Conservation (phyloP, 2,888 invertebrate species). For the Hydropsyche betteni region DNA sequence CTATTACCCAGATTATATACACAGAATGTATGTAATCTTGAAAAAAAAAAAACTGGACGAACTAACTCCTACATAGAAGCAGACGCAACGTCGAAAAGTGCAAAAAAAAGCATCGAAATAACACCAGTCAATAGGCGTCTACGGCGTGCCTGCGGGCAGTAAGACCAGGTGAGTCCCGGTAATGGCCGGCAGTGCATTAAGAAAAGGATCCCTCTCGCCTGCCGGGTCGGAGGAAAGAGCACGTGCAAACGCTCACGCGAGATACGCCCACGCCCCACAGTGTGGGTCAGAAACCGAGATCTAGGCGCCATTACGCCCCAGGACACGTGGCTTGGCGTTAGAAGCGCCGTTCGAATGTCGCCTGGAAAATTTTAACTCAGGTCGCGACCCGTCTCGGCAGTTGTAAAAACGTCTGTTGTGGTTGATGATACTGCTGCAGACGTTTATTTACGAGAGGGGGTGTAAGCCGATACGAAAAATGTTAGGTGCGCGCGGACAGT, state of each 20-base stretch:
- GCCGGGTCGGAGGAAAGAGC: background rate
- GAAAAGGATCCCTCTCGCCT: slow-evolving; percentile 27
- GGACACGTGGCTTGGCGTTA: background rate
- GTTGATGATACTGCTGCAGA: too few species aligned
- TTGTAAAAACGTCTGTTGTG: too few species aligned
- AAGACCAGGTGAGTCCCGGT: slow-evolving; percentile 16
- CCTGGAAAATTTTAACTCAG: too few species aligned
- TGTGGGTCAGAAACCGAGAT: background rate
- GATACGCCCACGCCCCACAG: background rate
- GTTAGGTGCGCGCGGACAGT: too few species aligned
- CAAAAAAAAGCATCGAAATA: background rate
- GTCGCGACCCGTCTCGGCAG: too few species aligned
- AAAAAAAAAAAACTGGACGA: too few species aligned
- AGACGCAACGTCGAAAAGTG: background rate
- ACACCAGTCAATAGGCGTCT: slow-evolving; percentile 16
- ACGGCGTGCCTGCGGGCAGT: slow-evolving; percentile 6
- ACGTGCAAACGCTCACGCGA: slow-evolving; percentile 41
- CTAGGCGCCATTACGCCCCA: slow-evolving; percentile 1
- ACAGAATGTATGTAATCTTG: too few species aligned
- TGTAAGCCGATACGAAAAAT: too few species aligned
- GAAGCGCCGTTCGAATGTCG: background rate
- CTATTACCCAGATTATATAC: too few species aligned
- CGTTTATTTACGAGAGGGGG: too few species aligned
- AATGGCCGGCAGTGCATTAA: slow-evolving; percentile 48
- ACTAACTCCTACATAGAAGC: too few species aligned